Percentiles rank a stretch among this genome's conserved stretches.
Evolutionary conservation across 2,888 invertebrate genomes (phyloP).

Genomic region (Eretmocerus hayati): DNA sequence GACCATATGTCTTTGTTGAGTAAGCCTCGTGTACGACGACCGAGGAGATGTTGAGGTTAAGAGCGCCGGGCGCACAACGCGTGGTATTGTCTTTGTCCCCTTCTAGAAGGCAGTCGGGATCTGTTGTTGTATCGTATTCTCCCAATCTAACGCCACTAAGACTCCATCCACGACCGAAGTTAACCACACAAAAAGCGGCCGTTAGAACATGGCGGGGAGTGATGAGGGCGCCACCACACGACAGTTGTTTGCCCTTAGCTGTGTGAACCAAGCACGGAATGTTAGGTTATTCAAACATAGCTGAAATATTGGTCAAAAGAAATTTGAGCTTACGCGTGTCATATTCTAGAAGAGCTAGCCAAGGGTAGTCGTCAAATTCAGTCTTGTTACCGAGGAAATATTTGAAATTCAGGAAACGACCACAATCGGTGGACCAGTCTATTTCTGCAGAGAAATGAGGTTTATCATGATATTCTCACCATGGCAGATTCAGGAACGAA

Average conservation of each 20-base stretch:
- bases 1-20: not conserved
- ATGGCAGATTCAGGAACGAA: no score
- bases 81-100: not conserved
- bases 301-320: not conserved
- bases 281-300: not conserved
- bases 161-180: conserved; percentile 25
- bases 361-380: conserved; percentile 15
- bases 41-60: not conserved
- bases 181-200: conserved; percentile 13
- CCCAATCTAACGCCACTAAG: conserved; percentile 10
- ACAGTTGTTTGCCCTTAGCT: conserved; percentile 1
- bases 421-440: conserved; percentile 1
- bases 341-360: conserved; percentile 15
- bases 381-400: conserved; percentile 7
- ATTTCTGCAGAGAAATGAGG: no score
- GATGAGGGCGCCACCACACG: conserved; percentile 15
- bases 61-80: not conserved
- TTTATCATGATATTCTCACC: no score
- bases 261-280: not conserved
- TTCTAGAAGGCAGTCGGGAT: conserved; percentile 7
- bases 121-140: conserved; percentile 11
- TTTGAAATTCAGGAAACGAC: conserved; percentile 8
- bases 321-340: conserved; percentile 13
- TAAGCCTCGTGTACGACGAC: conserved; percentile 2
- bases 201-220: conserved; percentile 13